Evolutionary conservation across 2,113 vertebrate species (phyloP).

Genomic region (Chloropsis cyanopogon): DNA sequence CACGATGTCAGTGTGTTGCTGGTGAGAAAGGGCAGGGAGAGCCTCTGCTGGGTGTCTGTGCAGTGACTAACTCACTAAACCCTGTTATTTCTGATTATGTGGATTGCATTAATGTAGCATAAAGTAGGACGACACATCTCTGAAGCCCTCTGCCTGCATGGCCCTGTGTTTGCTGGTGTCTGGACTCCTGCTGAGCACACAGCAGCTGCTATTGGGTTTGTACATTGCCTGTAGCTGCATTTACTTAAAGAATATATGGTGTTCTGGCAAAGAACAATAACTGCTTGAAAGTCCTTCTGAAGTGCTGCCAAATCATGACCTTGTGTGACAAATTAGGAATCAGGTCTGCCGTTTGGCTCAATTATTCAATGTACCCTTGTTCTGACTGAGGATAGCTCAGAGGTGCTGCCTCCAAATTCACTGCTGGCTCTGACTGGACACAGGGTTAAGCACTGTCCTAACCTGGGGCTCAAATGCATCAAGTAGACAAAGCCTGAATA

Average conservation of each 20-base stretch:
- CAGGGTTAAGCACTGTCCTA: neutral
- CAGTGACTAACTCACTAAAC: neutral
- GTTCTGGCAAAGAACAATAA: neutral
- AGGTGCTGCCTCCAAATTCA: neutral
- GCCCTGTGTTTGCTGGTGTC: neutral
- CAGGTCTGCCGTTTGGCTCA: fast-evolving
- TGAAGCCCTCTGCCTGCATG: neutral
- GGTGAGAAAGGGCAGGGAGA: neutral
- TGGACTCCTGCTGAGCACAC: neutral
- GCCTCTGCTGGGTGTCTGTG: neutral
- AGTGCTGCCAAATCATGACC: neutral
- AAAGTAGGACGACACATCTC: neutral
- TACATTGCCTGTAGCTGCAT: neutral
- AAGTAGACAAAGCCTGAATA: neutral
- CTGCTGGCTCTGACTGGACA: neutral
- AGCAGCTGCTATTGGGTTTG: neutral
- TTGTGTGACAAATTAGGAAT: neutral
- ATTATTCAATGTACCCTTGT: neutral
- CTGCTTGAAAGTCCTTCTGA: neutral
- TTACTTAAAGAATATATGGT: neutral
- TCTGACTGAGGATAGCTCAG: neutral
- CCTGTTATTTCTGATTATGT: neutral
- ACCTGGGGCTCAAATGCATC: neutral
- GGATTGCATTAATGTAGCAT: neutral
- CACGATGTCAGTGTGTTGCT: fast-evolving